Evolutionary conservation across 2,888 invertebrate genomes (phyloP), one percentile per base, ranked within the genome.

Genomic region (Boloria selene): DNA sequence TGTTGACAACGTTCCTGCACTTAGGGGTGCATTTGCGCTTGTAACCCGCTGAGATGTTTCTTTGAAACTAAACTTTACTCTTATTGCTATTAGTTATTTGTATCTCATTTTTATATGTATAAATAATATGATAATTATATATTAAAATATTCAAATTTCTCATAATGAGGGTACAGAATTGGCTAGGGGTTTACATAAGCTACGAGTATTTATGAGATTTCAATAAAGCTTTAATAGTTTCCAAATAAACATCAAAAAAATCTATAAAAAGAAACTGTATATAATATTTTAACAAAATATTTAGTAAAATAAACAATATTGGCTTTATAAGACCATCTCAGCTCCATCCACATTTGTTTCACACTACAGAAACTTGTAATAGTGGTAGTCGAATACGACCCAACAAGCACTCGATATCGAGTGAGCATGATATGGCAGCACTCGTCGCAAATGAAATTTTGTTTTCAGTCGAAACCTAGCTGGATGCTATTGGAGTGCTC

Each of bases 1-100:
- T 83, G 84, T 80, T 85, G 87, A 88, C 90, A 86, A 85, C 86
- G 87, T 83, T 78, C 77, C 77, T 78, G 52, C 52, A 55, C 61
- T 68, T 54, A 69, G 71, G 72, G 71, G 70, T 50, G 66, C 65
- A 70, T 68, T 69, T 55, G 71, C 70, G 67, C 69, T 64, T 59
- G 62, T 59, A 64, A 45, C 55, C 55, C 64, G 61, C 52, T 53
- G 53, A 53, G 54, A 62, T 61, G 58, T 64, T 44, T 44, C 60
- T 63, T 62, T 60, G 60, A 60, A 47, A 51, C 45, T 38, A 56
- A 56, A 56, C 45, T 38, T 38, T 38, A 38, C 10, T 38, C 10
- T 38, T 38, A 38, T 38, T 38, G 10, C 31, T 45, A 56, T 13
- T 56, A n/a, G 17, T n/a, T 1, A 18, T 22, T 56, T 10, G n/a